Evolutionary conservation across 2,888 invertebrate genomes (phyloP).

Genomic region (Drosophila anomelani): DNA sequence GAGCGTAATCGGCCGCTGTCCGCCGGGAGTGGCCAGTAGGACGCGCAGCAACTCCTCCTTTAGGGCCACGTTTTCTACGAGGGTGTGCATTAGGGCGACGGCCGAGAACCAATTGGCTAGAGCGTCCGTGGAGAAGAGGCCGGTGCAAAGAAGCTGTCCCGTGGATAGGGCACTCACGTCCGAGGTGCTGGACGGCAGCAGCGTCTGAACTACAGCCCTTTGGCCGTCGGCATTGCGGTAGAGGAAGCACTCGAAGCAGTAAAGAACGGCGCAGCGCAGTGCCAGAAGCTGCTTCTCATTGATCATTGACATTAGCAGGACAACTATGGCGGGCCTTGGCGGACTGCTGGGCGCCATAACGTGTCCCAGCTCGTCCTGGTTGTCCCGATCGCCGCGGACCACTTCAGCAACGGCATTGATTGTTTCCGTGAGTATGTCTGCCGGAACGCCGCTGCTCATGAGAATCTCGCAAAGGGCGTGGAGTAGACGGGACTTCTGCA

Average conservation of each 20-base stretch:
- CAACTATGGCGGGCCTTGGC: constrained; percentile 96
- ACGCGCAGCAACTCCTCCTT: constrained; percentile 97
- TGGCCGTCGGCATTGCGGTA: constrained; percentile 96
- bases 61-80: constrained; percentile 93
- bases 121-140: constrained; percentile 94
- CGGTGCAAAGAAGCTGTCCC: constrained; percentile 96
- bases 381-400: constrained; percentile 92
- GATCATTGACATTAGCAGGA: constrained; percentile 98
- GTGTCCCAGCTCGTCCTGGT: constrained; percentile 95
- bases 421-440: constrained; percentile 97
- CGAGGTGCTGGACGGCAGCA: constrained; percentile 93
- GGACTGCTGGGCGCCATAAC: constrained; percentile 97
- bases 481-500: constrained; percentile 93
- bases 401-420: constrained; percentile 98
- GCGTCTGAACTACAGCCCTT: constrained; percentile 94
- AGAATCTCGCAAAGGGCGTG: constrained; percentile 94
- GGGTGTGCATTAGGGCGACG: constrained; percentile 94
- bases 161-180: constrained; percentile 90
- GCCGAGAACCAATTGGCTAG: constrained; percentile 98
- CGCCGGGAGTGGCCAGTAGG: constrained; percentile 93
- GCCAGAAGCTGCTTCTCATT: constrained; percentile 98
- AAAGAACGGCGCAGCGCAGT: constrained; percentile 96
- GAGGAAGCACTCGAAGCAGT: constrained; percentile 98
- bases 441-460: constrained; percentile 98
- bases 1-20: constrained; percentile 94